These are phyloP conservation scores for Brachionus paranguensis DNA, from an alignment of 1,140 invertebrate genomes.

Conservation along the genomic window DNA sequence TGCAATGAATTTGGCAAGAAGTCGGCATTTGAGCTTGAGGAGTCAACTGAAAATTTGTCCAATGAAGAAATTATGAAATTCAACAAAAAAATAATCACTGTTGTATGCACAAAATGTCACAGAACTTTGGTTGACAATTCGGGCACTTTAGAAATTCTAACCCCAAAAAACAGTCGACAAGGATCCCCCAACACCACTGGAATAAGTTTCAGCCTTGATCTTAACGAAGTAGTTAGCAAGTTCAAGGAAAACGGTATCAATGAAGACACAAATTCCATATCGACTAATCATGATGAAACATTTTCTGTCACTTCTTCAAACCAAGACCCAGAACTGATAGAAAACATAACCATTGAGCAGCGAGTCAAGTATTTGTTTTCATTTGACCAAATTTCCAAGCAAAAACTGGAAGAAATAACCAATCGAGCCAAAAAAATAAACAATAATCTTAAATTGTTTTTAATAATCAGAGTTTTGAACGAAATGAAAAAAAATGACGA, in stretches of 20 bases:
- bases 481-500: background rate
- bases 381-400: background rate
- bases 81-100: background rate
- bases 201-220: background rate
- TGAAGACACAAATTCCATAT: background rate
- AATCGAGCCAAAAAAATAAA: background rate
- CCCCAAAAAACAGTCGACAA: background rate
- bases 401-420: conserved; percentile 3
- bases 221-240: background rate
- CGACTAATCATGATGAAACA: background rate
- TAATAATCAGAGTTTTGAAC: background rate
- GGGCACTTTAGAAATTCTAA: background rate
- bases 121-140: background rate
- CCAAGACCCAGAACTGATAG: background rate
- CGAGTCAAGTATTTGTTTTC: background rate
- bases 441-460: background rate
- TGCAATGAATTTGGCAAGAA: conserved; percentile 30
- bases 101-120: background rate
- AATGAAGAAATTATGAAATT: background rate
- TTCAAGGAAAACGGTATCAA: background rate
- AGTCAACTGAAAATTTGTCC: background rate
- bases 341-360: background rate
- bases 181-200: background rate
- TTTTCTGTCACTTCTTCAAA: background rate
- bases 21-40: background rate